Percentiles rank a stretch among this genome's conserved stretches.
Conservation (phyloP, 1,140 invertebrate genomes). For the Pachypeltis micranthus region DNA sequence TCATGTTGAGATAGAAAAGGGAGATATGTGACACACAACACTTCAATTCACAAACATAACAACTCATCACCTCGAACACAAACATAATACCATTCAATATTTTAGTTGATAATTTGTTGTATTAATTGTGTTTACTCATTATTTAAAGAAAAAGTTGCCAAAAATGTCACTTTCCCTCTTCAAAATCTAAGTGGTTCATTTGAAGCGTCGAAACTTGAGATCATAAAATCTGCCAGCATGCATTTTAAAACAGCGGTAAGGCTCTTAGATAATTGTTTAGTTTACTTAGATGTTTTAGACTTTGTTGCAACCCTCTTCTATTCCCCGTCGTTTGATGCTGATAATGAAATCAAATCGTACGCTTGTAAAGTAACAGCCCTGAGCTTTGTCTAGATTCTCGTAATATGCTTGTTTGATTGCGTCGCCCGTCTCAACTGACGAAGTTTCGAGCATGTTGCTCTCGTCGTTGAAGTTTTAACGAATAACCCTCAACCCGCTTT, state of each 20-base stretch:
- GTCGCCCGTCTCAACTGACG: too few relatives aligned
- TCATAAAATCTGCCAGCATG: background rate
- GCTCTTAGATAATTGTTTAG: background rate
- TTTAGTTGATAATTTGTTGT: background rate
- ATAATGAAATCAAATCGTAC: too few relatives aligned
- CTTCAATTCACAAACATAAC: background rate
- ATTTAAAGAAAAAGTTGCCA: background rate
- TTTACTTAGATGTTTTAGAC: background rate
- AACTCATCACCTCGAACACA: background rate
- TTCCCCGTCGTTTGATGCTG: too few relatives aligned
- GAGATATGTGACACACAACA: conserved; percentile 4
- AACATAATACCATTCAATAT: too few relatives aligned
- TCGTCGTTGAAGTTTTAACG: too few relatives aligned
- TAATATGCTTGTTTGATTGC: too few relatives aligned
- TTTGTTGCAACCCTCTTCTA: background rate
- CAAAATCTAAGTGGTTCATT: too few relatives aligned
- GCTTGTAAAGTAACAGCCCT: too few relatives aligned
- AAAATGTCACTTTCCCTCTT: conserved; percentile 2
- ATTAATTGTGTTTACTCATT: background rate
- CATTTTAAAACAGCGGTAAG: background rate
- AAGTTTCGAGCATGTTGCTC: too few relatives aligned
- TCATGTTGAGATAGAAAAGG: background rate
- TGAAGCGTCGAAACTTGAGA: too few relatives aligned
- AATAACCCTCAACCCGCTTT: too few relatives aligned
- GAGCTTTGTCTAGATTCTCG: too few relatives aligned